Conservation (phyloP, 2,113 vertebrate genomes). For the Tachuris rubrigastra region DNA sequence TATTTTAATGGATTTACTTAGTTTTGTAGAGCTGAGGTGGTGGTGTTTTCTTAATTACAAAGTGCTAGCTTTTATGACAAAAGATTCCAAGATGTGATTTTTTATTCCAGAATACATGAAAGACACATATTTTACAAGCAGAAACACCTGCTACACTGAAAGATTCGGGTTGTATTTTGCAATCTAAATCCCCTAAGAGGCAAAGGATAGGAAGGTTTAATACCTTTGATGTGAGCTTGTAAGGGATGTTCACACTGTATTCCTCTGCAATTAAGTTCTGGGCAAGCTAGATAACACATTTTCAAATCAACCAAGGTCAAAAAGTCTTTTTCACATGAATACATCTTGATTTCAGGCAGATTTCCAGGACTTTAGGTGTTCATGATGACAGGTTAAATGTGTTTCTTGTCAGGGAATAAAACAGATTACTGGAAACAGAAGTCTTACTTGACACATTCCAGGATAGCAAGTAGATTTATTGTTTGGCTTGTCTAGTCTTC, state of each 20-base stretch:
- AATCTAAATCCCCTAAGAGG: background rate
- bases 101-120: background rate
- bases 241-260: background rate
- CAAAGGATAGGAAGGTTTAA: background rate
- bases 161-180: background rate
- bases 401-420: constrained; percentile 34
- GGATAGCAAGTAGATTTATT: background rate
- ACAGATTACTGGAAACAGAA: constrained; percentile 27
- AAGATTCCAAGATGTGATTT: background rate
- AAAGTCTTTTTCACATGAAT: background rate
- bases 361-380: constrained; percentile 14
- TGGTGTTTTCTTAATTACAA: background rate
- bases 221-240: background rate
- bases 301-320: constrained; percentile 29
- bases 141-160: background rate
- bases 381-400: constrained; percentile 18
- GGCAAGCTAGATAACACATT: constrained; percentile 34
- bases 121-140: background rate
- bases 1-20: background rate
- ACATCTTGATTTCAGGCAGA: background rate
- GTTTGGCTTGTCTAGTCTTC: constrained; percentile 6
- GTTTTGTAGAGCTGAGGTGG: accelerated
- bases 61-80: background rate
- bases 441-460: constrained; percentile 6
- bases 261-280: background rate